Evolutionary conservation across 2,888 invertebrate genomes (phyloP).

Genomic region (Melieria omissa): DNA sequence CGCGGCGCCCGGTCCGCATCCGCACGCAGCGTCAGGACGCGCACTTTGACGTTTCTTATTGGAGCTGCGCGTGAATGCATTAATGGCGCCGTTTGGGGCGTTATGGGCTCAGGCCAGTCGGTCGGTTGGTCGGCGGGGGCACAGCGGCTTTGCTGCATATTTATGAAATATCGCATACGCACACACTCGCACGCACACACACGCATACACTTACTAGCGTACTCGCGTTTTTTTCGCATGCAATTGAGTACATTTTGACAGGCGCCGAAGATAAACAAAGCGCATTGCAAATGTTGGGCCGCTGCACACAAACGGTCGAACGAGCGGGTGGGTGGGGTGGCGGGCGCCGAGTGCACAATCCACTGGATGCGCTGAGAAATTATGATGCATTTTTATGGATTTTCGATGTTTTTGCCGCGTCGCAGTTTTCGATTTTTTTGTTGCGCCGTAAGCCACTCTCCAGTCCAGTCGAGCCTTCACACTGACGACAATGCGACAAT

Average conservation of each 20-base stretch:
- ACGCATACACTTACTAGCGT: no score
- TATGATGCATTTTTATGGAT: conserved; percentile 68
- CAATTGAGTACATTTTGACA: conserved; percentile 20
- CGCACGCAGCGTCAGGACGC: no score
- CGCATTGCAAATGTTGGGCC: conserved; percentile 16
- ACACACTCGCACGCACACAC: not conserved
- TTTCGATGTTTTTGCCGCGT: conserved; percentile 63
- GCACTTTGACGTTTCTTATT: no score
- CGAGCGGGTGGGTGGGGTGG: conserved; percentile 7
- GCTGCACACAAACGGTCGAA: conserved; percentile 9
- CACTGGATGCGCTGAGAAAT: conserved; percentile 52
- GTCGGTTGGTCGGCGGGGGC: not conserved
- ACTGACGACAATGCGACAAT: not conserved
- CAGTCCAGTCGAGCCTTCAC: not conserved
- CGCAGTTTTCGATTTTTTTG: conserved; percentile 38
- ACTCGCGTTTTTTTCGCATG: not conserved
- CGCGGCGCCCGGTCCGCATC: not conserved
- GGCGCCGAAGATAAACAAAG: conserved; percentile 14
- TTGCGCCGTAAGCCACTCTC: not conserved
- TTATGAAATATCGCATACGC: conserved; percentile 31
- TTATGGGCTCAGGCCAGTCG: not conserved
- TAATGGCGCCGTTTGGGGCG: not conserved
- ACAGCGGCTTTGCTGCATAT: conserved; percentile 21
- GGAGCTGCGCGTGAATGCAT: conserved; percentile 22
- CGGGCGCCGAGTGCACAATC: not conserved